phyloP scores from a whole-genome alignment of 2,113 vertebrate species.

The Vimba vimba region DNA sequence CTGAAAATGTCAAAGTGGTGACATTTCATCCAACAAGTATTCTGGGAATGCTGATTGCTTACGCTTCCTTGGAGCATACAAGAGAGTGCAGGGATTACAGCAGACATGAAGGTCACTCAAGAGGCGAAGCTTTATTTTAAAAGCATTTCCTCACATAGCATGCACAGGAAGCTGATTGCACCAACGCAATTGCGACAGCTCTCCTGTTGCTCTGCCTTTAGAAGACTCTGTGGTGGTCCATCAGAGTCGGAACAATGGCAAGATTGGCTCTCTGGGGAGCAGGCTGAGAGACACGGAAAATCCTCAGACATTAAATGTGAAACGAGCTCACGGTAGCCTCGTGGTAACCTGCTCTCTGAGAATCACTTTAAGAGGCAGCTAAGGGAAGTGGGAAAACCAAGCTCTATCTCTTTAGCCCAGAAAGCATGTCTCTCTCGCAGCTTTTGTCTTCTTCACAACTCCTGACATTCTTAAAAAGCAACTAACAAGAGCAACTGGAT shows the following conservation, averaged over 20 bases:
- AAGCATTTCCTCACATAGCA: background rate
- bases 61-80: background rate
- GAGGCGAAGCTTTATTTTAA: background rate
- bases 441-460: background rate
- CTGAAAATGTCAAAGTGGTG: background rate
- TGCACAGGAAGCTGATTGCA: constrained; percentile 5
- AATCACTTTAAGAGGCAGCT: constrained; percentile 49
- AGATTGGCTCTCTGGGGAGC: constrained; percentile 49
- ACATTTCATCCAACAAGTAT: background rate
- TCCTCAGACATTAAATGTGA: constrained; percentile 64
- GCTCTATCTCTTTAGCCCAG: background rate
- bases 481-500: background rate
- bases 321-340: constrained; percentile 31
- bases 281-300: constrained; percentile 54
- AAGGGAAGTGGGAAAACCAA: background rate
- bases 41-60: background rate
- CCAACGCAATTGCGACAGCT: constrained; percentile 23
- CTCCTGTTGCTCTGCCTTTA: constrained; percentile 41
- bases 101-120: background rate
- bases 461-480: background rate
- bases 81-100: background rate
- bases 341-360: constrained; percentile 3
- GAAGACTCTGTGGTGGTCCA: constrained; percentile 34
- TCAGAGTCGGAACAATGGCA: constrained; percentile 19
- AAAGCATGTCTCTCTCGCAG: background rate